phyloP scores from a whole-genome alignment of 1,140 invertebrate genomes.

The Oncopodura yosiiana region DNA sequence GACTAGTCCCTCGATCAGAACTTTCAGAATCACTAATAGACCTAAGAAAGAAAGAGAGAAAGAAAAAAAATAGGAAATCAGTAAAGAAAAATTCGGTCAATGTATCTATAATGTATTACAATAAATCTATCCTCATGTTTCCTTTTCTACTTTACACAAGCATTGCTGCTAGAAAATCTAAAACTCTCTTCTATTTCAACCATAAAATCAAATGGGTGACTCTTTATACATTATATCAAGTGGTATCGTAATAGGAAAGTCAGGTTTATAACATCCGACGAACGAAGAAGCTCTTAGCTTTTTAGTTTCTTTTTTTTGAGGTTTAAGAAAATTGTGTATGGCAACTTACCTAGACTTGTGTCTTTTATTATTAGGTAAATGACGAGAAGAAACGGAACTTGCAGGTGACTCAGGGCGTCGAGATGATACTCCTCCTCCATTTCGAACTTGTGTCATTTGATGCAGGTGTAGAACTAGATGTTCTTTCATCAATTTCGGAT shows the following conservation, averaged over 20 bases:
- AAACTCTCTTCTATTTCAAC: not conserved
- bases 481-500: constrained; percentile 31
- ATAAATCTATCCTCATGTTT: not conserved
- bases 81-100: no score
- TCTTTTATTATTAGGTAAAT: constrained; percentile 31
- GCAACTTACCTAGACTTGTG: constrained; percentile 32
- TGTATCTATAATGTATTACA: no score
- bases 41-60: constrained; percentile 26
- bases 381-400: constrained; percentile 31
- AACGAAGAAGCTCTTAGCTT: not conserved
- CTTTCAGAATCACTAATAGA: constrained; percentile 42
- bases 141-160: not conserved
- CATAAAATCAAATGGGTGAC: not conserved
- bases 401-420: constrained; percentile 32
- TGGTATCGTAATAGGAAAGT: not conserved
- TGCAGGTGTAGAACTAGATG: constrained; percentile 15
- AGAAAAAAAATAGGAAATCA: not conserved
- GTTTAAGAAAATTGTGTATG: not conserved
- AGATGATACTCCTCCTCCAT: no score
- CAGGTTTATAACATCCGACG: not conserved
- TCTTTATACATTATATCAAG: not conserved
- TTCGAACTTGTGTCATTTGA: constrained; percentile 27
- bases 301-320: not conserved
- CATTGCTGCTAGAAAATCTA: not conserved
- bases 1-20: constrained; percentile 42